These are phyloP conservation scores for Zygaena filipendulae DNA, from an alignment of 2,888 invertebrate genomes.

Conservation along the genomic window DNA sequence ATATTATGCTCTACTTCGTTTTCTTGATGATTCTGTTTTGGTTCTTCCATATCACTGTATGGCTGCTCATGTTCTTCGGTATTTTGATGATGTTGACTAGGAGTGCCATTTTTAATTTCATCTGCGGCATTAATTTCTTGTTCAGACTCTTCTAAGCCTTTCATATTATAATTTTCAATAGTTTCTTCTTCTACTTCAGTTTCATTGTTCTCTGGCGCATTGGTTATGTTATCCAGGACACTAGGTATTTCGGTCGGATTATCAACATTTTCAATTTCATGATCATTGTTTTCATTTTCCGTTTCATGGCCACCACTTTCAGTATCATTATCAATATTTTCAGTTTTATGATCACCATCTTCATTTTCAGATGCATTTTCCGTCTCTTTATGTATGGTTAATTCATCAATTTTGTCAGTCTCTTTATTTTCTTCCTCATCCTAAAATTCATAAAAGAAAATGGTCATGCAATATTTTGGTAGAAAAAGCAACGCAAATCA, in stretches of 20 bases:
- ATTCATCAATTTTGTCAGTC: slow-evolving; percentile 12
- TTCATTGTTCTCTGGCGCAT: slow-evolving; percentile 6
- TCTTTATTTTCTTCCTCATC: slow-evolving; percentile 28
- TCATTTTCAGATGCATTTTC: slow-evolving; percentile 5
- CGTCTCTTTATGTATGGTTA: slow-evolving; percentile 4
- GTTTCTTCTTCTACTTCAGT: slow-evolving; percentile 9
- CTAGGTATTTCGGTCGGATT: slow-evolving; percentile 1
- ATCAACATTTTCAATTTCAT: slow-evolving; percentile 9
- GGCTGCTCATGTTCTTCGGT: no score
- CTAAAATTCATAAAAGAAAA: slow-evolving; percentile 52
- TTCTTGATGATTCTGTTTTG: slow-evolving; percentile 12
- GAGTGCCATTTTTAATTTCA: slow-evolving; percentile 8
- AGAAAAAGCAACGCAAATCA: slow-evolving; percentile 58
- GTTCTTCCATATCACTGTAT: no score
- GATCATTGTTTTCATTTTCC: slow-evolving; percentile 15
- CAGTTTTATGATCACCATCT: slow-evolving; percentile 7
- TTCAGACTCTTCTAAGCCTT: no score
- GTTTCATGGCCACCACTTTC: slow-evolving; percentile 14
- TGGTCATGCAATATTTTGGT: slow-evolving; percentile 52
- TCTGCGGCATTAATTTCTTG: no score
- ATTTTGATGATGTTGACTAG: no score
- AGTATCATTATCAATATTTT: slow-evolving; percentile 10
- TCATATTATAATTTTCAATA: slow-evolving; percentile 11
- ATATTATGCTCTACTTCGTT: slow-evolving; percentile 8
- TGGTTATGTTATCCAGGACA: slow-evolving; percentile 5